Evolutionary conservation across 2,888 invertebrate genomes (phyloP).

Genomic region (Lepetodrilus schrolli): DNA sequence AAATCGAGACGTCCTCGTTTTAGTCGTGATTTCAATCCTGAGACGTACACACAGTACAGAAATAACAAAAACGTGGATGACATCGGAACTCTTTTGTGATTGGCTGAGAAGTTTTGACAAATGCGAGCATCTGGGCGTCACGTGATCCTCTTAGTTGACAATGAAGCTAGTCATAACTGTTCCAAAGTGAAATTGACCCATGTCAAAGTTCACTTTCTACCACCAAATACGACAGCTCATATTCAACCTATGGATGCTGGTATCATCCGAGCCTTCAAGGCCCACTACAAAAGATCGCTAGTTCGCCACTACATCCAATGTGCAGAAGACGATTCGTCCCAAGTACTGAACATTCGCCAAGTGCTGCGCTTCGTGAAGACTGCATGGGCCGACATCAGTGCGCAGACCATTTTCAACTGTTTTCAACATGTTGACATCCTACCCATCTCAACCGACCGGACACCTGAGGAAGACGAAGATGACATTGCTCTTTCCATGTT

Average conservation of each 20-base stretch:
- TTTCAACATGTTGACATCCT: background rate
- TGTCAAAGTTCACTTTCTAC: conserved; percentile 30
- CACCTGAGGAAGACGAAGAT: too few relatives aligned
- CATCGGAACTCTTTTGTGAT: background rate
- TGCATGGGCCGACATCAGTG: too few relatives aligned
- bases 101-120: background rate
- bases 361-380: background rate
- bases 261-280: conserved; percentile 27
- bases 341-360: background rate
- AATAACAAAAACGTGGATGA: background rate
- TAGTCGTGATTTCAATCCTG: background rate
- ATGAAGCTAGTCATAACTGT: too few relatives aligned
- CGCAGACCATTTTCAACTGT: background rate
- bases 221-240: conserved; percentile 28
- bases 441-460: too few relatives aligned
- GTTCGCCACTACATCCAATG: conserved; percentile 22
- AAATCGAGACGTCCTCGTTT: too few relatives aligned
- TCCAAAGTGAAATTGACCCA: too few relatives aligned
- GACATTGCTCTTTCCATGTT: too few relatives aligned
- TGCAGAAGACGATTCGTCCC: background rate
- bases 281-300: conserved; percentile 15
- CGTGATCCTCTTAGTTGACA: too few relatives aligned
- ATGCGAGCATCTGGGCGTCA: too few relatives aligned
- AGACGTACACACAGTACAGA: background rate
- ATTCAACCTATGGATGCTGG: conserved; percentile 33